Evolutionary conservation across 2,888 invertebrate species (phyloP), one percentile per base, ranked within the genome.

Genomic region (Megalurothrips usitatus): DNA sequence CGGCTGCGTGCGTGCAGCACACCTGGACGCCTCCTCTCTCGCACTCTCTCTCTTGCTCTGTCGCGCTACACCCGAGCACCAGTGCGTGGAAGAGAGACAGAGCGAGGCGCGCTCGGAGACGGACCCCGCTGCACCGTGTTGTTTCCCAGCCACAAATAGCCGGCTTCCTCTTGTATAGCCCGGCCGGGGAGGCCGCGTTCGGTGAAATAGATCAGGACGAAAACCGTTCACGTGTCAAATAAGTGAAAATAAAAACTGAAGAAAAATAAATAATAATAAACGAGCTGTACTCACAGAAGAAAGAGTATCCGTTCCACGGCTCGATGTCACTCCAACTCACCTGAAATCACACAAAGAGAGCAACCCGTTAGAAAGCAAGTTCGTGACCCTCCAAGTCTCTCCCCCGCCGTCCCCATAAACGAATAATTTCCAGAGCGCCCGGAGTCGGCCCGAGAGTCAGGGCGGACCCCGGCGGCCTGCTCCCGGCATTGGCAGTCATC

Each of bases 81-180:
- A 52, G 52, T 19, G 52, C 3, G 52, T 8, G 52, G 19, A 10
- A 52, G 52, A 52, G 52, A 52, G 52, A 52, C 14, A 6, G 52
- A 52, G 10, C 12, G 58, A 58, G 58, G 58, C 4, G 14, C 58
- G 11, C 68, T 75, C 26, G 26, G 68, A 75, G 23, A 26, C 68
- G 26, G 23, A 26, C 68, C 68, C 68, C 68, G 68, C 68, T 23
- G 68, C 68, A 26, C 23, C 26, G 68, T 75, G 68, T 75, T 75
- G 68, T 75, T 75, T 75, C 68, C 68, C 68, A 75, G 68, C 68
- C 68, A 75, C 68, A 75, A 75, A 75, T 75, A 75, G 68, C 68
- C 26, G 26, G 68, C 68, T 23, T 58, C 58, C 58, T 58, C n/a
- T n/a, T 19, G 19, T n/a, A 4, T 17, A 6, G 12, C 14, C 17